phyloP scores from a whole-genome alignment of 2,113 vertebrate genomes.

The Ameiurus melas region DNA sequence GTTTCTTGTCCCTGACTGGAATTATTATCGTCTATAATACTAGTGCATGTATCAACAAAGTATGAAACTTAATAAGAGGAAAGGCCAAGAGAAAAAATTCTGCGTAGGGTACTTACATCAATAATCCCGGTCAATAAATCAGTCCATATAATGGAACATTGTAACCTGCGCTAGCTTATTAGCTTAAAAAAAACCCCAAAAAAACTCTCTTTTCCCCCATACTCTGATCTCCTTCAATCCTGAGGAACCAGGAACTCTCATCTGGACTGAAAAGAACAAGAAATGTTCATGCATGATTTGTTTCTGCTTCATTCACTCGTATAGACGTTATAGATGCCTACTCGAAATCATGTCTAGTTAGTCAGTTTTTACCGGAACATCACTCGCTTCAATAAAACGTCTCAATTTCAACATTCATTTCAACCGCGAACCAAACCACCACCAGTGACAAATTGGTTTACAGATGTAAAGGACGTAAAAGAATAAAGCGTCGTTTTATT shows the following conservation, averaged over 20 bases:
- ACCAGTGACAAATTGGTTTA: neutral
- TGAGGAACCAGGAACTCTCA: neutral
- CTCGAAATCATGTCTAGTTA: no score
- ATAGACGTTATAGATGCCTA: neutral
- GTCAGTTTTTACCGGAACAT: neutral
- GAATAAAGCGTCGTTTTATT: neutral
- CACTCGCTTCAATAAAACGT: neutral
- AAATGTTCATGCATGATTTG: neutral
- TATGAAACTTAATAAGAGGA: neutral
- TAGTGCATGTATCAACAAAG: constrained; percentile 12
- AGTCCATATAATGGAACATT: neutral
- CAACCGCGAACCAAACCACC: neutral
- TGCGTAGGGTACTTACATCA: constrained; percentile 20
- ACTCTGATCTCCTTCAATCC: neutral
- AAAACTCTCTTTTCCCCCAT: neutral
- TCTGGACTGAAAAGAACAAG: neutral
- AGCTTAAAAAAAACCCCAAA: neutral
- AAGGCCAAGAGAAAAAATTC: neutral
- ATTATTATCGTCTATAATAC: constrained; percentile 2
- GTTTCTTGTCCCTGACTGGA: neutral
- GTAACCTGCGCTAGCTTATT: neutral
- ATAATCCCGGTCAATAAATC: constrained; percentile 11
- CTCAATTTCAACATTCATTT: neutral
- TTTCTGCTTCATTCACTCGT: neutral
- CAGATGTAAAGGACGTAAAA: neutral